Percentiles rank a stretch among this genome's conserved stretches.
These are phyloP conservation scores for Notiomystis cincta DNA, from an alignment of 2,113 vertebrate genomes.

Conservation along the genomic window DNA sequence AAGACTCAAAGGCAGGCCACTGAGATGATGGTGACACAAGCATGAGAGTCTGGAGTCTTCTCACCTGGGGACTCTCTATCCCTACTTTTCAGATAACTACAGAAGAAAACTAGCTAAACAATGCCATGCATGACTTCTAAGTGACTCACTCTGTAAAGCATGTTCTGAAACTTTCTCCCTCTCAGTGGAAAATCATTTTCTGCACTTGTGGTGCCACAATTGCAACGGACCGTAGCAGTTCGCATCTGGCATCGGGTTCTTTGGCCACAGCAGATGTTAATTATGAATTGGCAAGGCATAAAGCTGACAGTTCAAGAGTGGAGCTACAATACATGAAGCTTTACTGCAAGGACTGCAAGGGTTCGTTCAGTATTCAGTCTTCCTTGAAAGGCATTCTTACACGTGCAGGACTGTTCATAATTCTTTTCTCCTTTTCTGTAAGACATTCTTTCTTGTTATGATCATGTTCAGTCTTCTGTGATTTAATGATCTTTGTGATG, in stretches of 20 bases:
- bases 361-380: neutral
- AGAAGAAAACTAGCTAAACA: neutral
- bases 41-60: accelerated
- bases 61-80: neutral
- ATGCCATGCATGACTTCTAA: neutral
- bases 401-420: neutral
- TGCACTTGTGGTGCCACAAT: neutral
- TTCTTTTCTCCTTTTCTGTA: neutral
- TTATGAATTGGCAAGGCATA: conserved; percentile 25
- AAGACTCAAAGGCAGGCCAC: neutral
- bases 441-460: neutral
- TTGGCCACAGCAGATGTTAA: conserved; percentile 26
- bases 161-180: neutral
- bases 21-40: neutral
- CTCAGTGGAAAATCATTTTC: neutral
- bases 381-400: neutral
- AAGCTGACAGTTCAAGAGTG: neutral
- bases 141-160: neutral
- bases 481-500: neutral
- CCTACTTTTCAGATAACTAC: neutral
- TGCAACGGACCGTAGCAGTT: neutral
- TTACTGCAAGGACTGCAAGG: neutral
- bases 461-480: neutral
- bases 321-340: neutral
- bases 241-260: neutral